Conservation (phyloP, 1,140 invertebrate genomes). For the Tetramorium simillimum region DNA sequence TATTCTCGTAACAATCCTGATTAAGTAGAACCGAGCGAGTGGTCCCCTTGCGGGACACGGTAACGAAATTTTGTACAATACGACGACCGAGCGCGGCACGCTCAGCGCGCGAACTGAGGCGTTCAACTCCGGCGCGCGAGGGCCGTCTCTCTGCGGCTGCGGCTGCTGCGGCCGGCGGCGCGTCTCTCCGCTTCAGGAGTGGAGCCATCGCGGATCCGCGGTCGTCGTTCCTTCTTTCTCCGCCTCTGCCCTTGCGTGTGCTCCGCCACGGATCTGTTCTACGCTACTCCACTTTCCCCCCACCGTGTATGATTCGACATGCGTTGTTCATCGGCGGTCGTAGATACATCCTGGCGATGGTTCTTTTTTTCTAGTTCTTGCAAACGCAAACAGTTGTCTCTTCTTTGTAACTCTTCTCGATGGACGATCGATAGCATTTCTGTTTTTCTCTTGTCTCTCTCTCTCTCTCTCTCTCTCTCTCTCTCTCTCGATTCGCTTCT, state of each 20-base stretch:
- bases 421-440: not conserved
- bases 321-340: not conserved
- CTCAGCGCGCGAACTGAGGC: constrained; percentile 69
- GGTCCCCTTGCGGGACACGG: not conserved
- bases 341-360: constrained; percentile 15
- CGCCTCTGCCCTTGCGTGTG: not conserved
- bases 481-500: not conserved
- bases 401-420: not conserved
- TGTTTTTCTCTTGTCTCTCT: not conserved
- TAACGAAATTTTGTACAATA: not conserved
- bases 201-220: constrained; percentile 28
- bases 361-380: constrained; percentile 24
- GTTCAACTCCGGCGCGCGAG: constrained; percentile 52
- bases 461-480: not conserved
- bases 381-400: not conserved
- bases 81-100: constrained; percentile 68
- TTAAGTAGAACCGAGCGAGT: not conserved
- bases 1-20: not conserved
- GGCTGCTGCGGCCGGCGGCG: constrained; percentile 46
- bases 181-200: constrained; percentile 66
- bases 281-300: constrained; percentile 43
- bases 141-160: constrained; percentile 64
- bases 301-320: not conserved
- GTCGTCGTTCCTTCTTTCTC: constrained; percentile 5
- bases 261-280: constrained; percentile 37